Conservation (phyloP, 2,113 vertebrate species). For the Sapayoa aenigma region DNA sequence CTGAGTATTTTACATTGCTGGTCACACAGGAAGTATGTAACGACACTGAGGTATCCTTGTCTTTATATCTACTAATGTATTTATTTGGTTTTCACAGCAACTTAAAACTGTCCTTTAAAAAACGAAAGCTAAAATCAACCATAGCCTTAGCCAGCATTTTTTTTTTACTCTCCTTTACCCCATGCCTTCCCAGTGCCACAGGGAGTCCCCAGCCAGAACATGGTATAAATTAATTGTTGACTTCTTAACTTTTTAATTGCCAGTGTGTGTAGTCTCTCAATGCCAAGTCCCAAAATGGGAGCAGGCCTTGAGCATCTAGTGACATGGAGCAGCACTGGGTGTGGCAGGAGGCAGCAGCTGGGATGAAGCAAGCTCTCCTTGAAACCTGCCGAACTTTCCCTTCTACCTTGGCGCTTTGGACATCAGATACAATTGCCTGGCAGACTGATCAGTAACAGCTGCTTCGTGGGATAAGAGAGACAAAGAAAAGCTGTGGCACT, state of each 20-base stretch:
- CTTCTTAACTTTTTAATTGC: neutral
- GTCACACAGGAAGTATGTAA: neutral
- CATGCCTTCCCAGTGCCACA: neutral
- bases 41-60: neutral
- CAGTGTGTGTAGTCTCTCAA: neutral
- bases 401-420: neutral
- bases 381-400: neutral
- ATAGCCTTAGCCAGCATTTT: neutral
- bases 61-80: neutral
- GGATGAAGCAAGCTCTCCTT: neutral
- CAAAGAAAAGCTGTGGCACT: neutral
- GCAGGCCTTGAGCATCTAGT: neutral
- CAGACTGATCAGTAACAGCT: neutral
- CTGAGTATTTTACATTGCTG: neutral
- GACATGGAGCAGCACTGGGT: neutral
- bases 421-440: neutral
- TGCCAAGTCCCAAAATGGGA: neutral
- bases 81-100: neutral
- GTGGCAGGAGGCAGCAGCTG: neutral
- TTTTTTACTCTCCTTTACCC: neutral
- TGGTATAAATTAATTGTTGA: neutral
- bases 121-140: neutral
- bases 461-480: neutral
- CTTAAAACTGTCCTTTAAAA: neutral
- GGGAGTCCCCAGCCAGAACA: neutral